Percentiles rank a stretch among this genome's conserved stretches.
Conservation (phyloP, 1,140 invertebrate genomes). For the Achatina immaculata region DNA sequence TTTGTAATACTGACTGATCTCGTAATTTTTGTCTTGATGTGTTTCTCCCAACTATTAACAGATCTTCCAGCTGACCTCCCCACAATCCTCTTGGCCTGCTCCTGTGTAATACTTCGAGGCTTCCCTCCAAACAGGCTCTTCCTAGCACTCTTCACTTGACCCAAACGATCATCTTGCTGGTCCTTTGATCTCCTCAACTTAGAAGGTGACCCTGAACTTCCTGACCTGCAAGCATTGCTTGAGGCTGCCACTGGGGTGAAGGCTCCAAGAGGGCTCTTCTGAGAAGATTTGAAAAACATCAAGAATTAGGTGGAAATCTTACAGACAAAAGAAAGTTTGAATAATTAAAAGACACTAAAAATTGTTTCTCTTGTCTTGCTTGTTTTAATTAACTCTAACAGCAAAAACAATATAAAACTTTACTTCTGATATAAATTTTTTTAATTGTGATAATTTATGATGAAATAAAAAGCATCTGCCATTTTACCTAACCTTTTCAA, state of each 20-base stretch:
- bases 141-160: conserved; percentile 23
- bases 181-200: not conserved
- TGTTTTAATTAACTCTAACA: too few relatives aligned
- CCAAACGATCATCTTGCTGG: not conserved
- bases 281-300: not conserved
- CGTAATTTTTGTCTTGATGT: not conserved
- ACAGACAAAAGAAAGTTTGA: too few relatives aligned
- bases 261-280: conserved; percentile 18
- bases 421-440: too few relatives aligned
- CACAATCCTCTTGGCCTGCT: conserved; percentile 18
- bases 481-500: too few relatives aligned
- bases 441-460: too few relatives aligned
- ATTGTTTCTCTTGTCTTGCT: too few relatives aligned
- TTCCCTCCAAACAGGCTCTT: conserved; percentile 37
- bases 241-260: conserved; percentile 8
- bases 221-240: not conserved
- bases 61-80: not conserved
- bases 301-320: not conserved
- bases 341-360: too few relatives aligned
- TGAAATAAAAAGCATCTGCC: too few relatives aligned
- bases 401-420: too few relatives aligned
- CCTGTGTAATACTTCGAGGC: conserved; percentile 10
- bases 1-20: not conserved
- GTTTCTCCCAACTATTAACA: not conserved
- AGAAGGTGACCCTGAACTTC: not conserved